Evolutionary conservation across 2,888 invertebrate genomes (phyloP).

Genomic region (Hypselothyrea guttata): DNA sequence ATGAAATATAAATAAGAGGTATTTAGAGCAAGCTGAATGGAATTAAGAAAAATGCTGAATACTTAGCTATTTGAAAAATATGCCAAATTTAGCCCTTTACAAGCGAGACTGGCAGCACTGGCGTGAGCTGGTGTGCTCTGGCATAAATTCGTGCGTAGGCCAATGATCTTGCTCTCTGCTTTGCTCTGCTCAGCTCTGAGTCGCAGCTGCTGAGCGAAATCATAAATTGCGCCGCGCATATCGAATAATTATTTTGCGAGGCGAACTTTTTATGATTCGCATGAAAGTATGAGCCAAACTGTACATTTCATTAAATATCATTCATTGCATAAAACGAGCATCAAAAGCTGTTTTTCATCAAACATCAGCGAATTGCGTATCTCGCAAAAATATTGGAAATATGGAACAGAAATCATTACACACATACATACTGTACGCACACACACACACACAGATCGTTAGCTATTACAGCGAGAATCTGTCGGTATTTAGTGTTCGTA

Average conservation of each 20-base stretch:
- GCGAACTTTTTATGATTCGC: constrained; percentile 11
- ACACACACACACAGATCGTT: not conserved
- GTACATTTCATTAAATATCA: too few relatives aligned
- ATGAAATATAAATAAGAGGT: too few relatives aligned
- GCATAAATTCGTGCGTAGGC: constrained; percentile 67
- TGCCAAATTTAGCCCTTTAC: too few relatives aligned
- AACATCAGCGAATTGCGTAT: not conserved
- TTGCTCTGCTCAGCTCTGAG: constrained; percentile 36
- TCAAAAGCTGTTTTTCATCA: not conserved
- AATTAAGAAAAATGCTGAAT: too few relatives aligned
- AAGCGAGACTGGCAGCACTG: too few relatives aligned
- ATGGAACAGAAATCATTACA: constrained; percentile 8
- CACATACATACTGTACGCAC: constrained; percentile 5
- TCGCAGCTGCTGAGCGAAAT: constrained; percentile 50
- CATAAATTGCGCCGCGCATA: constrained; percentile 51
- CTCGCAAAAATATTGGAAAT: constrained; percentile 10
- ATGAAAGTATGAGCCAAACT: too few relatives aligned
- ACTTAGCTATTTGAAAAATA: too few relatives aligned
- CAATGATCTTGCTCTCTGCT: constrained; percentile 63
- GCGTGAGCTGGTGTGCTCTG: constrained; percentile 54
- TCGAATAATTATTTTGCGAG: constrained; percentile 45
- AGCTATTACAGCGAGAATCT: not conserved
- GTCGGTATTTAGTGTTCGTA: not conserved
- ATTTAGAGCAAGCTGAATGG: too few relatives aligned
- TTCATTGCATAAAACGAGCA: too few relatives aligned